phyloP scores from a whole-genome alignment of 2,888 invertebrate species.

The Caenorhabditis japonica region DNA sequence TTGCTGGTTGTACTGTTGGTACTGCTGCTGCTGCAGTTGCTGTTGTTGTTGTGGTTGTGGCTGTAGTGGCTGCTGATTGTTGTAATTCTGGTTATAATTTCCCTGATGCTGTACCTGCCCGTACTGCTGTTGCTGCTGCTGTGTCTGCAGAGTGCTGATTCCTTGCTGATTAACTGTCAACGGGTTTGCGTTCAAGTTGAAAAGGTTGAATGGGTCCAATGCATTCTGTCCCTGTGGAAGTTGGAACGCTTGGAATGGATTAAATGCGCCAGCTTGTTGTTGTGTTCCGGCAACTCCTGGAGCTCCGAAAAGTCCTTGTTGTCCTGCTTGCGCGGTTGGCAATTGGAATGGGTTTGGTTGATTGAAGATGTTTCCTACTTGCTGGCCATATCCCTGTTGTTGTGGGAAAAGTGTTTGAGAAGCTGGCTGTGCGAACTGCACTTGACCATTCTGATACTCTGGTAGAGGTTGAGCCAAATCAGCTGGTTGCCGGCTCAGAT shows the following conservation, averaged over 20 bases:
- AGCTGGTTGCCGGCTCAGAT: conserved; percentile 57
- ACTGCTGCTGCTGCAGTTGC: conserved; percentile 37
- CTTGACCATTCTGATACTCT: conserved; percentile 53
- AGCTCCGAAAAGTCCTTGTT: conserved; percentile 34
- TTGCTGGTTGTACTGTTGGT: conserved; percentile 27
- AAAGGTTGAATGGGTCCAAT: conserved; percentile 62
- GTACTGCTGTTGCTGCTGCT: conserved; percentile 47
- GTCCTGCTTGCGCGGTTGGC: conserved; percentile 29
- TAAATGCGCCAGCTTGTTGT: conserved; percentile 59
- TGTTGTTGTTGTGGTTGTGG: conserved; percentile 24
- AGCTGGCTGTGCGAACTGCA: conserved; percentile 32
- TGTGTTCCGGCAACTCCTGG: conserved; percentile 11
- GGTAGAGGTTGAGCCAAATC: conserved; percentile 59
- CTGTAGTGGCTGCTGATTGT: conserved; percentile 26
- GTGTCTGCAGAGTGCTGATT: conserved; percentile 43
- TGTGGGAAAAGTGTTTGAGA: conserved; percentile 29
- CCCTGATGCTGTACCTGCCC: conserved; percentile 55
- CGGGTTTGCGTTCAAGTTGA: conserved; percentile 42
- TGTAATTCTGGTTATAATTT: conserved; percentile 39
- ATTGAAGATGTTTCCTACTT: conserved; percentile 42
- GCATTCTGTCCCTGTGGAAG: conserved; percentile 57
- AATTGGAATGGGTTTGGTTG: conserved; percentile 48
- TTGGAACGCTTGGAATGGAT: conserved; percentile 76
- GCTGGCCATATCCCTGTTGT: conserved; percentile 47
- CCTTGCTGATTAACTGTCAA: conserved; percentile 45